Evolutionary conservation across 2,113 vertebrate species (phyloP).

Genomic region (Aegithalos caudatus): DNA sequence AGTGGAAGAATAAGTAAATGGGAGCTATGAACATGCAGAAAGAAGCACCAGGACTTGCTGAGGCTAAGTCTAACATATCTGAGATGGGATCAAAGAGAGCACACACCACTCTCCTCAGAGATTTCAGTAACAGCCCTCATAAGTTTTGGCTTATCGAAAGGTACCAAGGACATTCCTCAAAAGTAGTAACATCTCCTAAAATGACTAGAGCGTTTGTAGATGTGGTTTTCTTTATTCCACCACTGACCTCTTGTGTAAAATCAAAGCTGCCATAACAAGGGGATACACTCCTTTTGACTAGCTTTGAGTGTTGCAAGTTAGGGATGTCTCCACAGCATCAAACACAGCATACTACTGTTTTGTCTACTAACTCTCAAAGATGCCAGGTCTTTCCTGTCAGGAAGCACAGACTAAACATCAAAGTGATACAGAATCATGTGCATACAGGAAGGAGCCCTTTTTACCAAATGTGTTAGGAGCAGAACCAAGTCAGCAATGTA

Average conservation of each 20-base stretch:
- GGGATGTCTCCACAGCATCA: not conserved
- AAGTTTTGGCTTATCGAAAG: not conserved
- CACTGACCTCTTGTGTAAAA: not conserved
- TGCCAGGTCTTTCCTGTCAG: not conserved
- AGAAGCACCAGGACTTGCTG: not conserved
- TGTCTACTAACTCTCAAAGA: not conserved
- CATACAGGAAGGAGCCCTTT: not conserved
- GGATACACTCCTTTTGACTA: not conserved
- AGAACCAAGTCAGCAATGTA: not conserved
- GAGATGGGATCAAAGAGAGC: not conserved
- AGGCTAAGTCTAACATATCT: accelerated
- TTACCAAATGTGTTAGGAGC: not conserved
- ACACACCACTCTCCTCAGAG: not conserved
- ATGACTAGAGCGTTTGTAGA: not conserved
- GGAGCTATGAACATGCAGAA: not conserved
- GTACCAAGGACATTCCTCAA: not conserved
- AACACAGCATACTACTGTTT: not conserved
- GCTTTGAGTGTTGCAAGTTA: not conserved
- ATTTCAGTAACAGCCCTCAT: not conserved
- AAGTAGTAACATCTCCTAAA: not conserved
- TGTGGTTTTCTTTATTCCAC: not conserved
- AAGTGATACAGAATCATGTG: not conserved
- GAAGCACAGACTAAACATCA: not conserved
- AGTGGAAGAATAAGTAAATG: not conserved
- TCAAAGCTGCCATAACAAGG: not conserved